Conservation (phyloP, 2,888 invertebrate genomes). For the Calliopum simillimum region DNA sequence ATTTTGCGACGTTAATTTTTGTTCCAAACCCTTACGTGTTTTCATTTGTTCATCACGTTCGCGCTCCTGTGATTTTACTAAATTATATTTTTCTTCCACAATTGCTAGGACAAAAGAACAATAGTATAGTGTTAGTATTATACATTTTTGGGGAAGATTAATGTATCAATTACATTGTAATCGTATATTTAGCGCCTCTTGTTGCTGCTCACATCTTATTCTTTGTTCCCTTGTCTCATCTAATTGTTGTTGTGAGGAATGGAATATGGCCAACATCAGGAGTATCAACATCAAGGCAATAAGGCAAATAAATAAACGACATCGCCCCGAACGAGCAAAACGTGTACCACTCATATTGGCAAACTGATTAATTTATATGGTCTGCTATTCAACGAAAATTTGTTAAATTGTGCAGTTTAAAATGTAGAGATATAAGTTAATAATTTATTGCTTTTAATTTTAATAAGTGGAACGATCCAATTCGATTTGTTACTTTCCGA, state of each 20-base stretch:
- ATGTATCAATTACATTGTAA: slow-evolving; percentile 70
- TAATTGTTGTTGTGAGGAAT: slow-evolving; percentile 71
- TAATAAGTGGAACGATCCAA: too few species aligned
- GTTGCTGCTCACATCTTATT: slow-evolving; percentile 71
- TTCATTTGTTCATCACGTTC: slow-evolving; percentile 71
- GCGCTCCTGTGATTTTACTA: slow-evolving; percentile 71
- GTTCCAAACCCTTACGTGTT: slow-evolving; percentile 68
- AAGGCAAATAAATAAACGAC: slow-evolving; percentile 71
- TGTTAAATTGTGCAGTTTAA: too few species aligned
- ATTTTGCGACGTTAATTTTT: slow-evolving; percentile 69
- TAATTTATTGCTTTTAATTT: too few species aligned
- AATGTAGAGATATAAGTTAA: too few species aligned
- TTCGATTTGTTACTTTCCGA: too few species aligned
- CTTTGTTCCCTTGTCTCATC: slow-evolving; percentile 70
- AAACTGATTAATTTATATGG: slow-evolving; percentile 37
- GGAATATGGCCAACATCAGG: slow-evolving; percentile 72
- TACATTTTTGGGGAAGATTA: slow-evolving; percentile 30
- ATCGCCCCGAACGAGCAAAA: slow-evolving; percentile 71
- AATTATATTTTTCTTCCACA: slow-evolving; percentile 71
- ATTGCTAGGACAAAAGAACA: slow-evolving; percentile 66
- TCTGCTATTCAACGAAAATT: background rate
- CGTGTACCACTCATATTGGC: slow-evolving; percentile 69
- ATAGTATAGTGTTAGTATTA: background rate
- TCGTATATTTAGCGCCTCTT: slow-evolving; percentile 72
- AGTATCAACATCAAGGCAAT: slow-evolving; percentile 70